These are phyloP conservation scores for Machimus atricapillus DNA, from an alignment of 2,888 invertebrate species.

Conservation along the genomic window DNA sequence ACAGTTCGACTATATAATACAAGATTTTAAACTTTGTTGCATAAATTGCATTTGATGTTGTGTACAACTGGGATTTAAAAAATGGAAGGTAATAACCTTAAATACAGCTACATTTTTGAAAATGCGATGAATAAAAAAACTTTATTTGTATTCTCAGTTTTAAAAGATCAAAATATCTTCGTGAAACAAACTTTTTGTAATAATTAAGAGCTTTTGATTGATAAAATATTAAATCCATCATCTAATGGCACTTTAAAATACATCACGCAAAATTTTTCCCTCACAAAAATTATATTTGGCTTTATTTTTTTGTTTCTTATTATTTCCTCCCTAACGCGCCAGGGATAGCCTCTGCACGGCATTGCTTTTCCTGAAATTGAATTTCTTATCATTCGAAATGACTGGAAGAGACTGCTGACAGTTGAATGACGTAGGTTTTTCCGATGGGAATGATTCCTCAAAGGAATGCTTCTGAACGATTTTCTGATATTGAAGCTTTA, in stretches of 20 bases:
- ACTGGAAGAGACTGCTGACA: background rate
- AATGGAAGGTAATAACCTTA: no score
- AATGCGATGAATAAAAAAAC: no score
- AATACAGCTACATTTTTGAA: no score
- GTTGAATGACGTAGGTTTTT: background rate
- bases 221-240: background rate
- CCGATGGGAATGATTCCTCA: background rate
- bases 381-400: background rate
- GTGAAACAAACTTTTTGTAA: no score
- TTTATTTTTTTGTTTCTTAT: background rate
- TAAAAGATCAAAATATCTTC: no score
- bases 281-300: background rate
- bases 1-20: no score
- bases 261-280: background rate
- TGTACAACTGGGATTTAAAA: no score
- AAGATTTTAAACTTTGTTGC: no score
- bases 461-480: background rate
- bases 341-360: background rate
- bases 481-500: background rate
- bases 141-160: no score
- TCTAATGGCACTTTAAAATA: background rate
- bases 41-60: no score
- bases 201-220: background rate
- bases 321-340: background rate
- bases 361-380: background rate